A percentile compares a stretch with the other conserved stretches of the same genome.
Evolutionary conservation across 2,888 invertebrate species (phyloP).

Genomic region (Drosophila paramelanica): DNA sequence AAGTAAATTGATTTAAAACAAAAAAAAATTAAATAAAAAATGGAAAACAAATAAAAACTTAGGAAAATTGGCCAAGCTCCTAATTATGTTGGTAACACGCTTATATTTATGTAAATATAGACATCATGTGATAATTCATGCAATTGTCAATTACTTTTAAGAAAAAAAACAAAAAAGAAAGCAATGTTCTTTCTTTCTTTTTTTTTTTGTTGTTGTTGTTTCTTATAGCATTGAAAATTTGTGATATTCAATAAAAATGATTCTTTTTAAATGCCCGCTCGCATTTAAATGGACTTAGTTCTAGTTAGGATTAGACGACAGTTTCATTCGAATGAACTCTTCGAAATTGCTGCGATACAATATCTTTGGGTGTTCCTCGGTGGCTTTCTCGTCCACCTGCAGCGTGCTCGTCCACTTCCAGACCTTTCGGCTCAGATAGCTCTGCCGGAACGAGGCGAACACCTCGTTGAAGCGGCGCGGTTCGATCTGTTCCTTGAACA

Average conservation of each 20-base stretch:
- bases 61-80: neutral
- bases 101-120: neutral
- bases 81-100: neutral
- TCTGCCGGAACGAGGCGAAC: constrained; percentile 82
- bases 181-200: too few species aligned
- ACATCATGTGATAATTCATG: neutral
- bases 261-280: too few species aligned
- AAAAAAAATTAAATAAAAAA: neutral
- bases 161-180: neutral
- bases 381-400: constrained; percentile 81
- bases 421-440: constrained; percentile 74
- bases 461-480: constrained; percentile 59
- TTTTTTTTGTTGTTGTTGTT: neutral
- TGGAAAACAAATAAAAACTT: neutral
- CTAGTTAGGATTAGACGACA: constrained; percentile 31
- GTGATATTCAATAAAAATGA: neutral
- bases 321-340: constrained; percentile 65
- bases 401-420: constrained; percentile 84
- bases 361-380: constrained; percentile 63
- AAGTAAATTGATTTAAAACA: neutral
- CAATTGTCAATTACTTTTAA: neutral
- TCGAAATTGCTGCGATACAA: constrained; percentile 77
- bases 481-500: constrained; percentile 63
- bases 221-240: neutral
- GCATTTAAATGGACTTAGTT: constrained; percentile 17